A percentile compares a stretch with the other conserved stretches of the same genome.
Evolutionary conservation across 2,113 vertebrate genomes (phyloP).

Genomic region (Vidua macroura): DNA sequence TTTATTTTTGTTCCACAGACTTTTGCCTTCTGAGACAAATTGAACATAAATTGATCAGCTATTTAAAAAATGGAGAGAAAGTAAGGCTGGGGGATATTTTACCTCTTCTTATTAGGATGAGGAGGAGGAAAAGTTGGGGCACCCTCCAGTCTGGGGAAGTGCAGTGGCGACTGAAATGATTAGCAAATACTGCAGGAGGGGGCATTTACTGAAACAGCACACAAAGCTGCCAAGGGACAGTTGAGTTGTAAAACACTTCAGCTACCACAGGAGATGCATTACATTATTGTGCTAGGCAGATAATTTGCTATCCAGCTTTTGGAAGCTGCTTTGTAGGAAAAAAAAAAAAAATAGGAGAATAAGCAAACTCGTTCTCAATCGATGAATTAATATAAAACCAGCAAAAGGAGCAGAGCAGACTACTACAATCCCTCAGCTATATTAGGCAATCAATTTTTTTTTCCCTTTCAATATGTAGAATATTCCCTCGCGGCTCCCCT

Average conservation of each 20-base stretch:
- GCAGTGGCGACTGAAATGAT: background rate
- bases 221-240: slow-evolving; percentile 25
- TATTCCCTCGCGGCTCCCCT: background rate
- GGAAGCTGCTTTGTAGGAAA: background rate
- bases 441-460: slow-evolving; percentile 52
- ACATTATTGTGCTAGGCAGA: background rate
- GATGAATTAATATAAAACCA: slow-evolving; percentile 55
- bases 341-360: background rate
- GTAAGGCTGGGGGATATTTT: background rate
- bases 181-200: background rate
- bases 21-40: background rate
- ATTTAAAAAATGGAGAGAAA: background rate
- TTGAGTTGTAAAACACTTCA: slow-evolving; percentile 46
- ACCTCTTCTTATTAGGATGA: background rate
- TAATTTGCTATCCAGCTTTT: background rate
- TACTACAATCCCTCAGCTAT: slow-evolving; percentile 32
- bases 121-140: background rate
- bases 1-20: background rate
- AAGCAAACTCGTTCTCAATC: slow-evolving; percentile 29
- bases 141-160: background rate
- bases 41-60: background rate
- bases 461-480: slow-evolving; percentile 15
- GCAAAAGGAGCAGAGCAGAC: slow-evolving; percentile 7
- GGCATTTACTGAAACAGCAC: background rate
- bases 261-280: slow-evolving; percentile 9